Evolutionary conservation across 1,140 invertebrate genomes (phyloP), one percentile per base, ranked within the genome.

Genomic region (Uloborus diversus): DNA sequence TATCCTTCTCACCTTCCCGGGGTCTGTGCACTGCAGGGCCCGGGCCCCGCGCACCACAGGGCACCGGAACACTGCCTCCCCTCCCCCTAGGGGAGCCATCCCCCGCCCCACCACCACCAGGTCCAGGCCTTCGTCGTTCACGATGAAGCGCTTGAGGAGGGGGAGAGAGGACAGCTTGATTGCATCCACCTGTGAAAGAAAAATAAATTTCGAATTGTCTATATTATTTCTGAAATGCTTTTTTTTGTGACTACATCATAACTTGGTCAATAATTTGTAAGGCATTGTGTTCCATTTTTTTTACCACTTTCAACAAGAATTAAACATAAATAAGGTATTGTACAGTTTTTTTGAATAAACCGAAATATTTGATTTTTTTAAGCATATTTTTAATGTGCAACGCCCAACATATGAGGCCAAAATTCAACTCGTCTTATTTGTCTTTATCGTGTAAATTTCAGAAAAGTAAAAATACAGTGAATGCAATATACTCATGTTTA

Each of bases 1-100:
- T 61, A 99, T 93, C 81, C 96, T 90, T 88, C 98, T 98, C 0
- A 99, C 91, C 89, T 98, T 96, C 7, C 97, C 97, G 86, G 91
- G 91, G 69, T 96, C 92, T 65, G 86, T 83, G 82, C 87, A 87
- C 84, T 90, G 90, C 28, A 93, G 83, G 47, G 92, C 89, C 83
- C 90, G 89, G 9, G 94, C 84, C 80, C 89, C 89, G 83, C 90
- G 90, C 79, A 90, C 87, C 59, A 94, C 90, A 0, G 97, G 97
- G 87, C 96, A 97, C 76, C 89, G 92, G 84, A 99, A 98, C 30
- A 91, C 85, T 23, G 99, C 88, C 88, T 96, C 93, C 23, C 97
- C 97, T 33, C 96, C 96, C 14, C 97, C 97, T 32, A 93, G 88
- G 4, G 97, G 97, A 27, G 90, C 88, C 51, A 91, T 89, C 84